Conservation (phyloP, 2,113 vertebrate genomes). For the Ardeotis arabs region DNA sequence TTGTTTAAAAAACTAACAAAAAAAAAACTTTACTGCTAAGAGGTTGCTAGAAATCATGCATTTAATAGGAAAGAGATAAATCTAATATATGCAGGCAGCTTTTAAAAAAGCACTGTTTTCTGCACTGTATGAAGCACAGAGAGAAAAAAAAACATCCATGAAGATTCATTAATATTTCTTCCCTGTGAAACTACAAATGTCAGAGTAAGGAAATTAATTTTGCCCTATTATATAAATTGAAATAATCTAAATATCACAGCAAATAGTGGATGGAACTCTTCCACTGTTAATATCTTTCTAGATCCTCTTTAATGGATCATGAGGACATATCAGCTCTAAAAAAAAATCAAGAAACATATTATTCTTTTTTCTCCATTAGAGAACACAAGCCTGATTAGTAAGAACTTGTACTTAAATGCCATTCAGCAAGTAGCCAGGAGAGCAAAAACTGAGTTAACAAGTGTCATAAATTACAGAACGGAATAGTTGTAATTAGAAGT, state of each 20-base stretch:
- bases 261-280: neutral
- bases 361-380: neutral
- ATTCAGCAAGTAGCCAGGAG: neutral
- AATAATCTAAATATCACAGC: neutral
- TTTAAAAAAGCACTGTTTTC: neutral
- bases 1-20: neutral
- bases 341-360: neutral
- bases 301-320: neutral
- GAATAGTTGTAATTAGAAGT: neutral
- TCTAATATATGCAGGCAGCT: neutral
- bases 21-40: neutral
- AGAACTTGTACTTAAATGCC: neutral
- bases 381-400: neutral
- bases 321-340: neutral
- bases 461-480: neutral
- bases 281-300: neutral
- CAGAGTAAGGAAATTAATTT: neutral
- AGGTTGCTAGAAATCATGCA: neutral
- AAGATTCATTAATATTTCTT: neutral
- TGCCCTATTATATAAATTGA: neutral
- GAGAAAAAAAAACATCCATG: neutral
- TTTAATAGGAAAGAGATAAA: neutral
- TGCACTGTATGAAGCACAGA: neutral
- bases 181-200: neutral
- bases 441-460: neutral